These are phyloP conservation scores for Adela reaumurella DNA, from an alignment of 2,888 invertebrate species.

Conservation along the genomic window DNA sequence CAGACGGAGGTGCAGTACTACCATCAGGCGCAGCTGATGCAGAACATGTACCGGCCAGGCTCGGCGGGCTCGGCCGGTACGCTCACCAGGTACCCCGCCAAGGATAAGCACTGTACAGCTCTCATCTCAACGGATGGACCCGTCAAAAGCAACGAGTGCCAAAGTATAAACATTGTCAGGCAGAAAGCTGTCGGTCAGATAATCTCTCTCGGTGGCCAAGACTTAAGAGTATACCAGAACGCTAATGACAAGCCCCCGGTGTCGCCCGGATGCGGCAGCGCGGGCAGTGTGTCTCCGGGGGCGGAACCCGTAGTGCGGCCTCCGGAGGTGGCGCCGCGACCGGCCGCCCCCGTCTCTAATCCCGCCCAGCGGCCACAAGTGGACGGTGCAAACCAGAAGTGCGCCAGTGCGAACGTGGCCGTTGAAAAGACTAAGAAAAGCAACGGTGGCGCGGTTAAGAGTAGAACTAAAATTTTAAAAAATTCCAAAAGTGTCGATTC, in stretches of 20 bases:
- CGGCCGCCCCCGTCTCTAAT: neutral
- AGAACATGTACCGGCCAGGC: slow-evolving; percentile 38
- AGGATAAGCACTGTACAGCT: slow-evolving; percentile 25
- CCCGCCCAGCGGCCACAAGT: neutral
- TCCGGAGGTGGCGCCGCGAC: neutral
- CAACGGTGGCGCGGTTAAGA: neutral
- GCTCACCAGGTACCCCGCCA: slow-evolving; percentile 37
- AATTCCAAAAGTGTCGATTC: slow-evolving; percentile 51
- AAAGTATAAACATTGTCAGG: slow-evolving; percentile 51
- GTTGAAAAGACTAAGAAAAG: neutral
- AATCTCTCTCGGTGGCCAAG: slow-evolving; percentile 41
- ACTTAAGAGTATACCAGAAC: slow-evolving; percentile 43
- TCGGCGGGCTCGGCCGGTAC: slow-evolving; percentile 50
- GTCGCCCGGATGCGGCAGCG: slow-evolving; percentile 34
- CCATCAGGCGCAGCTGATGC: slow-evolving; percentile 40
- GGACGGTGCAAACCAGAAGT: neutral
- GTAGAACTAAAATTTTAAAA: slow-evolving; percentile 20
- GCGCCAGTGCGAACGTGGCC: neutral
- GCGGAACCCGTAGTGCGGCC: too few relatives aligned
- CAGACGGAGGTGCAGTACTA: slow-evolving; percentile 44
- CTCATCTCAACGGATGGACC: slow-evolving; percentile 7
- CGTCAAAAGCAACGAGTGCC: slow-evolving; percentile 37
- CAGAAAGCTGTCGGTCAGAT: slow-evolving; percentile 52
- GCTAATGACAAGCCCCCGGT: slow-evolving; percentile 43
- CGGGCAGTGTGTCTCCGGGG: slow-evolving; percentile 44